Percentiles rank a stretch among this genome's conserved stretches.
Conservation (phyloP, 2,113 vertebrate genomes). For the Marmota monax region DNA sequence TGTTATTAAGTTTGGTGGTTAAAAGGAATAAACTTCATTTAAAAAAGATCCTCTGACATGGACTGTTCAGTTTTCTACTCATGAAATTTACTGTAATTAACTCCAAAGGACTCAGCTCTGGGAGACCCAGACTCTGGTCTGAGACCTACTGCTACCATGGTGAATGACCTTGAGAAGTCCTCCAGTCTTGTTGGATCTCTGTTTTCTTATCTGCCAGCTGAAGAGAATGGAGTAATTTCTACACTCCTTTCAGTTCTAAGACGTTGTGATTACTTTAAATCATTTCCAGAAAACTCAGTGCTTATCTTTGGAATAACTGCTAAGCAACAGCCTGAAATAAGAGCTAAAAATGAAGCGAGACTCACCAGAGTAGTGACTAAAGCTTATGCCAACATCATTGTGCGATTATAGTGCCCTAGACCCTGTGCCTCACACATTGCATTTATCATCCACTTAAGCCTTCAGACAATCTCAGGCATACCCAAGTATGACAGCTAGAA, state of each 20-base stretch:
- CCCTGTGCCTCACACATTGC: background rate
- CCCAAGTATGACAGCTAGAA: background rate
- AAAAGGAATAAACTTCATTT: slow-evolving; percentile 45
- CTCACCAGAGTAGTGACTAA: background rate
- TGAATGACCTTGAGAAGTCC: slow-evolving; percentile 29
- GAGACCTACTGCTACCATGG: background rate
- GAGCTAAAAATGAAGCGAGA: slow-evolving; percentile 25
- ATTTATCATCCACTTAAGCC: background rate
- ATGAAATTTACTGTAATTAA: background rate
- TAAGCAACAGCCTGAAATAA: slow-evolving; percentile 56
- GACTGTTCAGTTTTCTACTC: background rate
- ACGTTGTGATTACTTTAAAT: slow-evolving; percentile 48
- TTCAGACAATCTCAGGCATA: background rate
- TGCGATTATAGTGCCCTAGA: background rate
- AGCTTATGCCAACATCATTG: background rate
- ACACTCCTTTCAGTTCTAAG: slow-evolving; percentile 21
- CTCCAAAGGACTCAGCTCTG: background rate
- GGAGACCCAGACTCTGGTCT: background rate
- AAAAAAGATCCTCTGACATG: background rate
- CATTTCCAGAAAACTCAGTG: slow-evolving; percentile 57
- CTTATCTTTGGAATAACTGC: slow-evolving; percentile 60
- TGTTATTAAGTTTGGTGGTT: slow-evolving; percentile 1
- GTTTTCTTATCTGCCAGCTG: background rate
- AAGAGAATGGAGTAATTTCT: slow-evolving; percentile 42
- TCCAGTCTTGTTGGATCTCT: background rate